Percentiles rank a stretch among this genome's conserved stretches.
These are phyloP conservation scores for Solea solea DNA, from an alignment of 2,113 vertebrate species.

Conservation along the genomic window DNA sequence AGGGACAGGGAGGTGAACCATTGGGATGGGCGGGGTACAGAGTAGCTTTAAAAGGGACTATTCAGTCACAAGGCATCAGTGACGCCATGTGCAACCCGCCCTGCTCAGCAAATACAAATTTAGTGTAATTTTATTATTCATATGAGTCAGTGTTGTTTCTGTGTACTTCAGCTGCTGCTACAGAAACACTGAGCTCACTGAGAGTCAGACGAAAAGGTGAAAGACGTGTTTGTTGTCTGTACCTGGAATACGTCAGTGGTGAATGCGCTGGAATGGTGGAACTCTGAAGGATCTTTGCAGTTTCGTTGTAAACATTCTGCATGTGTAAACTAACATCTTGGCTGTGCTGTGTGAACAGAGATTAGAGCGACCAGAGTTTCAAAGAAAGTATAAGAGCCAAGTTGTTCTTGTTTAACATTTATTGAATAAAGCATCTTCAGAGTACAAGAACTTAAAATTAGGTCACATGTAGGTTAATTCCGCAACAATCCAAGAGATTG, in stretches of 20 bases:
- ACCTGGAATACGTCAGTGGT: constrained; percentile 41
- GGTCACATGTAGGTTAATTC: too few relatives aligned
- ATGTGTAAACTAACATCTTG: neutral
- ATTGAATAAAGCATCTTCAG: constrained; percentile 29
- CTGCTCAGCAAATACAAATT: constrained; percentile 67
- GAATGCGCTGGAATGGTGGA: constrained; percentile 17
- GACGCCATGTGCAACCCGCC: constrained; percentile 42
- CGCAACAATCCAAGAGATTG: too few relatives aligned
- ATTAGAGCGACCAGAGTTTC: neutral
- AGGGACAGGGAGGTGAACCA: constrained; percentile 10
- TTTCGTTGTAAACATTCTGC: neutral
- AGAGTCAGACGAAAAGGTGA: constrained; percentile 32
- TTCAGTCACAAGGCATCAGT: constrained; percentile 54
- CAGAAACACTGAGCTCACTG: constrained; percentile 50
- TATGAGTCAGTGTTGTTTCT: constrained; percentile 52
- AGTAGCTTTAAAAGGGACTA: constrained; percentile 50
- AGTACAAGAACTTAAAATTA: neutral
- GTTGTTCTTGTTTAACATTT: constrained; percentile 64
- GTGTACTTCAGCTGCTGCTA: constrained; percentile 36
- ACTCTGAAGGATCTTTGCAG: constrained; percentile 21
- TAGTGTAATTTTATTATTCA: constrained; percentile 58
- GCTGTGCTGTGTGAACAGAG: neutral
- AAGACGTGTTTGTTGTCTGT: constrained; percentile 57
- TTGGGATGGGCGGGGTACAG: constrained; percentile 31
- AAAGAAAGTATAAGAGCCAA: too few relatives aligned